Evolutionary conservation across 2,797 vertebrate genomes (phyloP).

Genomic region (Lycodopsis pacificus): DNA sequence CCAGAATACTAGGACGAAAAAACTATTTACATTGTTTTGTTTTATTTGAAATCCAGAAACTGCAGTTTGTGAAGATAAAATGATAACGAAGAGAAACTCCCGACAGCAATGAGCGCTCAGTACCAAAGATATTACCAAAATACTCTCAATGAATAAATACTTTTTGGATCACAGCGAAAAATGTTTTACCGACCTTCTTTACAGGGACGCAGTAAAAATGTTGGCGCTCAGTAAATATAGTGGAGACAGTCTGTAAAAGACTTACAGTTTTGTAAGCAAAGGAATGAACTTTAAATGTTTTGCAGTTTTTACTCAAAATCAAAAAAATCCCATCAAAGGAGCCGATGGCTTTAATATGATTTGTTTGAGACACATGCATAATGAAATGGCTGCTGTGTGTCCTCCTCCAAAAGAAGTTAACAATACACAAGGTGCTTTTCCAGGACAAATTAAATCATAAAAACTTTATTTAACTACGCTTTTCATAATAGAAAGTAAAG

Average conservation of each 20-base stretch:
- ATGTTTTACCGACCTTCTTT: neutral
- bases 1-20: neutral
- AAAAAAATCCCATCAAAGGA: neutral
- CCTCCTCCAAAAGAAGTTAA: neutral
- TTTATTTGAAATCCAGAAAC: neutral
- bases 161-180: neutral
- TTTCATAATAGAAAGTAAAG: neutral
- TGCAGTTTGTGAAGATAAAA: neutral
- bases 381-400: neutral
- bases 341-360: neutral
- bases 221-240: neutral
- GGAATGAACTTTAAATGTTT: neutral
- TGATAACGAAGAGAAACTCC: neutral
- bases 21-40: neutral
- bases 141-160: neutral
- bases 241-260: neutral
- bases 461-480: neutral
- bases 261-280: neutral
- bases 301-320: neutral
- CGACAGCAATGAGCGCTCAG: neutral
- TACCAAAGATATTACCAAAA: neutral
- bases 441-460: rapidly evolving
- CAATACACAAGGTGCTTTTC: neutral
- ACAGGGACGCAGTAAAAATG: neutral
- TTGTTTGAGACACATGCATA: neutral